These are phyloP conservation scores for Onchidella celtica DNA, from an alignment of 2,888 invertebrate species.

Conservation along the genomic window DNA sequence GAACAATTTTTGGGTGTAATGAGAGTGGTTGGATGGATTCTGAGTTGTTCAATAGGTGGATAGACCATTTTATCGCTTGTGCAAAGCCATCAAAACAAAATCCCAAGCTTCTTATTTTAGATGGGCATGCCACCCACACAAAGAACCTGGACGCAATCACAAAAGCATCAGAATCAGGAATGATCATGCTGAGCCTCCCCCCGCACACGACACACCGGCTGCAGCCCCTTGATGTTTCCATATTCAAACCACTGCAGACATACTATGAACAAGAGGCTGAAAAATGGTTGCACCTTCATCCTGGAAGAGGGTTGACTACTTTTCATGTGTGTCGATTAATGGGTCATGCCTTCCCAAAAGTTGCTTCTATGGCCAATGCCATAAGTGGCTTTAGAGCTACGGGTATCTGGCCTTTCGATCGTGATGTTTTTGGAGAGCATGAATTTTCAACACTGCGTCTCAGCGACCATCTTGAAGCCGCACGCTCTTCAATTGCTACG, in stretches of 20 bases:
- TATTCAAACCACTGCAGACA: slow-evolving; percentile 9
- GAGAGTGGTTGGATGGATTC: neutral
- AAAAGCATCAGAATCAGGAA: neutral
- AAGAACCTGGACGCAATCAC: slow-evolving; percentile 12
- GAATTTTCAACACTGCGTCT: too few relatives aligned
- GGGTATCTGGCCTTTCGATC: neutral
- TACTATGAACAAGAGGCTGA: slow-evolving; percentile 6
- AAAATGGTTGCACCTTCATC: neutral
- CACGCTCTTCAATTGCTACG: neutral
- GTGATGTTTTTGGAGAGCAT: neutral
- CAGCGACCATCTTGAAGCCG: neutral
- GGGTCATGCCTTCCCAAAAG: neutral
- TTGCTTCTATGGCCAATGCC: neutral
- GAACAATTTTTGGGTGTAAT: neutral
- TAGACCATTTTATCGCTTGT: neutral
- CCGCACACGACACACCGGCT: slow-evolving; percentile 20
- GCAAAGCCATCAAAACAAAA: slow-evolving; percentile 8
- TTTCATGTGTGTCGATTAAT: neutral
- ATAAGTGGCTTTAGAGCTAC: neutral
- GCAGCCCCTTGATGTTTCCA: slow-evolving; percentile 6
- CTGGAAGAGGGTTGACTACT: neutral
- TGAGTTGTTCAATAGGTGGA: neutral
- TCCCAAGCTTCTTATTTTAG: neutral
- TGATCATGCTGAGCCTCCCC: slow-evolving; percentile 10
- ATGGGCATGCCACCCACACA: slow-evolving; percentile 8